These are phyloP conservation scores for Oncorhynchus tshawytscha DNA, from an alignment of 2,113 vertebrate species.

Conservation along the genomic window DNA sequence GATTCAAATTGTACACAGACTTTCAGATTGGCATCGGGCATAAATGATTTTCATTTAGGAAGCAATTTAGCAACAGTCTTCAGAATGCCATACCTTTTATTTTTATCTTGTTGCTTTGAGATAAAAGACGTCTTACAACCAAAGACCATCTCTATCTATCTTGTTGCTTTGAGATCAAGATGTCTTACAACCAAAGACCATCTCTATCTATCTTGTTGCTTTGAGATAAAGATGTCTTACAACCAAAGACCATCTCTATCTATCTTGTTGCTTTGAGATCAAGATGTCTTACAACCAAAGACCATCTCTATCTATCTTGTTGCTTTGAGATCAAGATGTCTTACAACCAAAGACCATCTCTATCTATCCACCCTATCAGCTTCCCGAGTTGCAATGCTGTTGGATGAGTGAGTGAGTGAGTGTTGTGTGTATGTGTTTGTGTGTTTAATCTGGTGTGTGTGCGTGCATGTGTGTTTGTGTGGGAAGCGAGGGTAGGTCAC, in stretches of 20 bases:
- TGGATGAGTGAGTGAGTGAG: constrained; percentile 22
- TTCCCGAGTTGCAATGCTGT: constrained; percentile 22
- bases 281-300: constrained; percentile 21
- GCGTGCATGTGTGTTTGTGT: constrained; percentile 10
- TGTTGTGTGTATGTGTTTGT: constrained; percentile 20
- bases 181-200: too few species aligned
- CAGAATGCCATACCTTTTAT: constrained; percentile 51
- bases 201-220: constrained; percentile 31
- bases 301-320: constrained; percentile 37
- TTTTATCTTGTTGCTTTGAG: too few species aligned
- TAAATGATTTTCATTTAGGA: too few species aligned
- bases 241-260: constrained; percentile 41
- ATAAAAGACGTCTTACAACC: too few species aligned
- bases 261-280: not conserved
- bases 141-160: too few species aligned
- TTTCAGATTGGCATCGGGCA: not conserved
- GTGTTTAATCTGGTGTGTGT: constrained; percentile 22
- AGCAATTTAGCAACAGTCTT: not conserved
- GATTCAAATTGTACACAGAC: too few species aligned
- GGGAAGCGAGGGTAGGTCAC: constrained; percentile 17
- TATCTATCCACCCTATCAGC: constrained; percentile 44
- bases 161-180: too few species aligned
- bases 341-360: constrained; percentile 38
- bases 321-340: constrained; percentile 1
- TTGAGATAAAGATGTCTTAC: constrained; percentile 34